Percentiles rank a stretch among this genome's conserved stretches.
Evolutionary conservation across 2,888 invertebrate species (phyloP).

Genomic region (Nezara viridula): DNA sequence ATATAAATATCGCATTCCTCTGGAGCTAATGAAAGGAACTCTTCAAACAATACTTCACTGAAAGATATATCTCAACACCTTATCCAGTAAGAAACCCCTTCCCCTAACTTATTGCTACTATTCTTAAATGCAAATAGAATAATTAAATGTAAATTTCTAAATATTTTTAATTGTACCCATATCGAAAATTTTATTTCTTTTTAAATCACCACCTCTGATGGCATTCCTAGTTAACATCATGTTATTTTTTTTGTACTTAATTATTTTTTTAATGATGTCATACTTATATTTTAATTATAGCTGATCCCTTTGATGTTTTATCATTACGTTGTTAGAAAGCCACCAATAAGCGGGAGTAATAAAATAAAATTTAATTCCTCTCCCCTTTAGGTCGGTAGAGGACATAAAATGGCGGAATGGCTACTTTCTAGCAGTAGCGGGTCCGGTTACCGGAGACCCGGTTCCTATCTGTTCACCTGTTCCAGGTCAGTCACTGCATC

Average conservation of each 20-base stretch:
- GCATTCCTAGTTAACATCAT: no score
- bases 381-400: background rate
- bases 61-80: no score
- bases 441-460: background rate
- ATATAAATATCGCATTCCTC: background rate
- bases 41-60: background rate
- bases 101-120: no score
- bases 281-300: no score
- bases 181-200: no score
- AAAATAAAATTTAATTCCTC: background rate
- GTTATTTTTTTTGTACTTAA: no score
- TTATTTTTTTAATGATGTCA: no score
- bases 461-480: background rate
- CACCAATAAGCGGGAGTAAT: background rate
- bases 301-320: background rate
- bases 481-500: constrained; percentile 47
- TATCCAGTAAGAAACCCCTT: no score
- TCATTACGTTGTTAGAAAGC: background rate
- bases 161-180: no score
- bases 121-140: no score
- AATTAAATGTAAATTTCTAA: no score
- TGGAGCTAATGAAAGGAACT: background rate
- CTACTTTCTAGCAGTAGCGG: background rate
- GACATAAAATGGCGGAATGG: background rate
- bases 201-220: no score